Evolutionary conservation across 2,888 invertebrate species (phyloP), one percentile per base, ranked within the genome.

Genomic region (Carpatolechia fugitivella): DNA sequence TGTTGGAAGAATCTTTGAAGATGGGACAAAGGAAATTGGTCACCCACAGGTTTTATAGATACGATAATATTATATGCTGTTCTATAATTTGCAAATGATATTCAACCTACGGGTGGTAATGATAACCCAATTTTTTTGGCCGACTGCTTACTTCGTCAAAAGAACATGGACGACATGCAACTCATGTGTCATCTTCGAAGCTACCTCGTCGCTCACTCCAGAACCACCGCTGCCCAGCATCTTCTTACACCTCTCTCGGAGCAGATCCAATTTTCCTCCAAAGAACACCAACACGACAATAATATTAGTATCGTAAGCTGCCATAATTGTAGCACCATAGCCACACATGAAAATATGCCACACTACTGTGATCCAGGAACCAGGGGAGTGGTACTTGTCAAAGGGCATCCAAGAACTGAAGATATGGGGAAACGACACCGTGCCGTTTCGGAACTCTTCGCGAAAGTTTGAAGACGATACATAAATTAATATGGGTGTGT

Each of bases 341-440:
- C 64, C 65, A 55, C 80, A 80, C 7, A 81, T 14, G 0, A 67
- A 29, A 6, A 61, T 57, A 80, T 88, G 87, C 77, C 80, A 80
- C 71, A 1, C 36, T 13, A 36, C 36, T 3, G 81, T 82, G 1
- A 85, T 65, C 83, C 83, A 88, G 44, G 66, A 69, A 6, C 85
- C 85, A 8, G 86, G 85, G 7, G 69, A 72, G 30, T 71, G 65
- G 52, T 83, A 70, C 54, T 86, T 86, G 56, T 88, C 78, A 60
- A 82, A 74, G 0, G 87, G 86, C 70, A 82, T 71, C 86, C 86
- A 89, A n/a, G 87, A 78, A 55, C 84, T 87, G 36, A 83, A 84
- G 14, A 89, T 84, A 46, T 86, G 88, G 0, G 82, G 82, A 62
- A 85, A 88, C 0, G 59, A 30, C 60, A 81, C 81, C 0, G 75